Percentiles rank a stretch among this genome's conserved stretches.
Evolutionary conservation across 2,797 vertebrate species (phyloP).

Genomic region (Mormyrops boulengeri): DNA sequence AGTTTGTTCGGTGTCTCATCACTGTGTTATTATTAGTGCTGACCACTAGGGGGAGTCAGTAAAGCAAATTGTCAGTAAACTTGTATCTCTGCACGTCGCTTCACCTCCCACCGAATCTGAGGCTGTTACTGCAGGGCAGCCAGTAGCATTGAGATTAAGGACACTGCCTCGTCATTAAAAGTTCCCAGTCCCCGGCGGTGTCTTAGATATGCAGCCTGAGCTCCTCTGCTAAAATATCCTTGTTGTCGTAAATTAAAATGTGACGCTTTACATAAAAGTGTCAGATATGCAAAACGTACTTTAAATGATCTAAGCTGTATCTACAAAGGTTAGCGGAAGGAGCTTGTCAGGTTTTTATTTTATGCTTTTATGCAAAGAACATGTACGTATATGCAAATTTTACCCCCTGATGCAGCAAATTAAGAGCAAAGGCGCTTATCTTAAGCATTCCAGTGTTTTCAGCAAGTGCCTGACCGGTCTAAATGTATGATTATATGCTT

Average conservation of each 20-base stretch:
- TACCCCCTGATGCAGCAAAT: not conserved
- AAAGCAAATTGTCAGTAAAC: not conserved
- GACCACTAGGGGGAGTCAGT: not conserved
- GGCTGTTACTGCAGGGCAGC: not conserved
- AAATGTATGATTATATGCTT: not conserved
- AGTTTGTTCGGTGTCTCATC: not conserved
- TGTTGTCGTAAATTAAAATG: not conserved
- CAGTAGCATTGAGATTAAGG: not conserved
- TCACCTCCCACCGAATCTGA: not conserved
- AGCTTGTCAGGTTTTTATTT: not conserved
- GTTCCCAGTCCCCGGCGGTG: not conserved
- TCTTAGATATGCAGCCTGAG: not conserved
- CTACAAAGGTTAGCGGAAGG: not conserved
- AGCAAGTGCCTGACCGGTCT: not conserved
- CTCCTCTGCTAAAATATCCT: not conserved
- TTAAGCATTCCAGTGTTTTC: not conserved
- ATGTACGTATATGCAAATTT: not conserved
- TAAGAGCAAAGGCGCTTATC: not conserved
- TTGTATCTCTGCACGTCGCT: not conserved
- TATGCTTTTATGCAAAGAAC: not conserved
- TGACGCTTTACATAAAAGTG: not conserved
- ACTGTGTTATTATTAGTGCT: not conserved
- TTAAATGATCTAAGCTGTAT: not conserved
- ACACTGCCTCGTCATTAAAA: not conserved
- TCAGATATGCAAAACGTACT: not conserved